Base-by-base conservation (phyloP, 2,888 invertebrate genomes). In the Oithona nana region DNA sequence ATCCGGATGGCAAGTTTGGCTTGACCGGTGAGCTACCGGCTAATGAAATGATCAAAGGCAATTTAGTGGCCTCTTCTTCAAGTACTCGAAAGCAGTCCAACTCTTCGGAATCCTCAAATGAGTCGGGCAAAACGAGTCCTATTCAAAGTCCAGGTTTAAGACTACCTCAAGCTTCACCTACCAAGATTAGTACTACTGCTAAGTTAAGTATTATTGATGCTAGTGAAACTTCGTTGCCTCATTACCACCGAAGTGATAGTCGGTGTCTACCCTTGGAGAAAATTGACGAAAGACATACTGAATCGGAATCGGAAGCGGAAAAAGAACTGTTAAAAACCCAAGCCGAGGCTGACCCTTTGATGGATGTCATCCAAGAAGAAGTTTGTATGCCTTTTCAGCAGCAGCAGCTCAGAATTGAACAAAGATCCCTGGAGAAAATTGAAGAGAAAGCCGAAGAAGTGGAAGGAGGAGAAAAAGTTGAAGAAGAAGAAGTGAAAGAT, bases 1-100 rank as follows among this genome's bases (percentile, higher is more conserved):
- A 86, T 74, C 82, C 85, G 58, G 85, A 86, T 68, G 79, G 80
- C 51, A 65, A 39, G 16, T 65, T 48, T 54, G 66, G n/a, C 66
- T 66, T 65, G 66, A 2, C 67, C 66, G 1, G 69, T 69, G 63
- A 68, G 68, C n/a, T n/a, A n/a, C 28, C 68, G 69, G 2, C 69
- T 69, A 56, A 69, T 68, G 8, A 68, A 68, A 52, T 63, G 68
- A 16, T 69, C 69, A n/a, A n/a, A n/a, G n/a, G n/a, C n/a, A 6
- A 69, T 69, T 0, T 68, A 69, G 63, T 69, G 39, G 39, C 69
- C 3, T n/a, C n/a, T n/a, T n/a, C n/a, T n/a, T n/a, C n/a, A n/a
- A n/a, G n/a, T n/a, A 6, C 6, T 16, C 70, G 69, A 3, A 69
- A 68, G 4, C 67, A 68, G 0, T 66, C 69, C 28, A 67, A 69